Evolutionary conservation across 2,797 vertebrate genomes (phyloP).

Genomic region (Oreortyx pictus): DNA sequence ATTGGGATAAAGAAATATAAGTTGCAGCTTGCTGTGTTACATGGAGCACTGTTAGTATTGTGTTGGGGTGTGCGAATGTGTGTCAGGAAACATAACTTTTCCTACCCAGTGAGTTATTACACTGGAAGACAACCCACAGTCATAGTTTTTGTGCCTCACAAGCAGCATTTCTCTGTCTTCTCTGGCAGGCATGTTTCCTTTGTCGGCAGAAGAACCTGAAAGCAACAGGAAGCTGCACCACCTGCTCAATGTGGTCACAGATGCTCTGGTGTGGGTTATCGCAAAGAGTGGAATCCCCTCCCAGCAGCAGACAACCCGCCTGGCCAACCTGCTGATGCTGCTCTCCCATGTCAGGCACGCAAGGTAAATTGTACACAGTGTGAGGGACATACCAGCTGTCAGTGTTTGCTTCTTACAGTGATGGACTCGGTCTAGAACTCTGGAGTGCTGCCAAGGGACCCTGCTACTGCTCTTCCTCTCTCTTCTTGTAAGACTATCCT

Average conservation of each 20-base stretch:
- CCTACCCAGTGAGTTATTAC: not conserved
- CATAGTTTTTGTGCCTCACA: accelerated
- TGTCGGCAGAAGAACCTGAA: slow-evolving; percentile 84
- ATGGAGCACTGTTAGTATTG: accelerated
- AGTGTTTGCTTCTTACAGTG: not conserved
- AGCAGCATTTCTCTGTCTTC: not conserved
- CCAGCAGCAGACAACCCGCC: slow-evolving; percentile 90
- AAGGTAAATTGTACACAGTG: slow-evolving; percentile 79
- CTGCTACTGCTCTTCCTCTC: not conserved
- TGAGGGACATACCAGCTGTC: accelerated
- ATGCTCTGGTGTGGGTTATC: slow-evolving; percentile 95
- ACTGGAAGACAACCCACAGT: not conserved
- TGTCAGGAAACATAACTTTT: not conserved
- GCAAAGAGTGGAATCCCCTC: slow-evolving; percentile 88
- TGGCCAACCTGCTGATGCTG: slow-evolving; percentile 94
- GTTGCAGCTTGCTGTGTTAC: not conserved
- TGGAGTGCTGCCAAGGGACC: not conserved
- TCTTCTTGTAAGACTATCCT: not conserved
- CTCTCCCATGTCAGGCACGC: slow-evolving; percentile 94
- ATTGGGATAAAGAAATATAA: not conserved
- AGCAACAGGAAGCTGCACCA: slow-evolving; percentile 89
- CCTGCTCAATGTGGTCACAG: slow-evolving; percentile 92
- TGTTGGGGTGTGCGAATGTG: not conserved
- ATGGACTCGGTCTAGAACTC: not conserved
- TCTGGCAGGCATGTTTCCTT: slow-evolving; percentile 87